Evolutionary conservation across 2,888 invertebrate species (phyloP).

Genomic region (Brachypalpus laphriformis): DNA sequence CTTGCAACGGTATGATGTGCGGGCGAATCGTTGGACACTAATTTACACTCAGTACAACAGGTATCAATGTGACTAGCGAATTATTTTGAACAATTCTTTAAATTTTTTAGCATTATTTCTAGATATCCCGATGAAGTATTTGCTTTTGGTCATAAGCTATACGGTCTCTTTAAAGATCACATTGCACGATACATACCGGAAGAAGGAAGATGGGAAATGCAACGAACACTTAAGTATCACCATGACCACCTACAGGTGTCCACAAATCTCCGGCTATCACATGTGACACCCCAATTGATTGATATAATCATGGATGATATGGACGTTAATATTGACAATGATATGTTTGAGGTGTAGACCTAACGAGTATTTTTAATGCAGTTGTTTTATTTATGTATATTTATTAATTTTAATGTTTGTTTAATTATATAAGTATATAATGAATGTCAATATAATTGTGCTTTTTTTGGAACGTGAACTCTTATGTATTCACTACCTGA

Average conservation of each 20-base stretch:
- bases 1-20: constrained; percentile 70
- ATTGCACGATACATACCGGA: constrained; percentile 47
- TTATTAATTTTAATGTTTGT: constrained; percentile 8
- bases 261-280: constrained; percentile 26
- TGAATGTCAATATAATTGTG: not conserved
- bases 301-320: constrained; percentile 24
- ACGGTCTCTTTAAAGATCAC: constrained; percentile 65
- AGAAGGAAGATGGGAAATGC: constrained; percentile 56
- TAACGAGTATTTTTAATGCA: not conserved
- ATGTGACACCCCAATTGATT: not conserved
- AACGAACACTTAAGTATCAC: constrained; percentile 44
- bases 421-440: not conserved
- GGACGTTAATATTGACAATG: constrained; percentile 12
- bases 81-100: not conserved
- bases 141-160: constrained; percentile 34
- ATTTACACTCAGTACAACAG: constrained; percentile 62
- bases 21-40: constrained; percentile 63
- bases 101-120: not conserved
- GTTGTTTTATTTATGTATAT: constrained; percentile 12
- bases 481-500: too few relatives aligned
- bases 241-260: constrained; percentile 47
- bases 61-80: not conserved
- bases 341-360: constrained; percentile 20
- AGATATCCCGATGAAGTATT: constrained; percentile 71
- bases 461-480: not conserved